A percentile compares a stretch with the other conserved stretches of the same genome.
phyloP scores from a whole-genome alignment of 2,888 invertebrate species.

The Limnephilus marmoratus region DNA sequence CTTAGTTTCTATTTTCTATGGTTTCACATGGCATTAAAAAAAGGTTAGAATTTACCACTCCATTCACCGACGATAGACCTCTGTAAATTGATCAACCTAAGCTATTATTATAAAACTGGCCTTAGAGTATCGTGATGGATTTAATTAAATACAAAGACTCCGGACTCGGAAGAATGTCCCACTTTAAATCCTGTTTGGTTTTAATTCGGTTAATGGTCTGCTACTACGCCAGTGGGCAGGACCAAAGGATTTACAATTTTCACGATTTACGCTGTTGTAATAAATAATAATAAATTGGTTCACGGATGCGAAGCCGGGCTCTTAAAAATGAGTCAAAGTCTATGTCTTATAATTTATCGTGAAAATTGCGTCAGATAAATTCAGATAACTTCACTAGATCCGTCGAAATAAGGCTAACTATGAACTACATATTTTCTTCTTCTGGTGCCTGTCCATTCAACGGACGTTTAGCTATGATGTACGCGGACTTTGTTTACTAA shows the following conservation, averaged over 20 bases:
- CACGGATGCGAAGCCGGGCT: not conserved
- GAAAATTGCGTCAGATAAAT: too few species aligned
- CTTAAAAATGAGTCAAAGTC: not conserved
- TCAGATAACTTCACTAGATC: too few species aligned
- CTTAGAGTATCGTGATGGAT: not conserved
- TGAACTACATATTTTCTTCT: too few species aligned
- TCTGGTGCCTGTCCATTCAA: too few species aligned
- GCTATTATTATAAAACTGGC: not conserved
- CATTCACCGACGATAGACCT: not conserved
- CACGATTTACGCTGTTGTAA: not conserved
- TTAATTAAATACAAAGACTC: conserved; percentile 23
- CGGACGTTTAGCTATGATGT: too few species aligned
- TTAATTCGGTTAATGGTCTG: not conserved
- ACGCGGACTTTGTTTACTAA: too few species aligned
- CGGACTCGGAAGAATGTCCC: conserved; percentile 15
- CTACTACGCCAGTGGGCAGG: not conserved
- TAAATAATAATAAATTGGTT: not conserved
- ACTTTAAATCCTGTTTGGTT: conserved; percentile 25
- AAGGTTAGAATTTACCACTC: not conserved
- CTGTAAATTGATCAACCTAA: not conserved
- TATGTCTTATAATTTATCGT: not conserved
- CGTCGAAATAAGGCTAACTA: too few species aligned
- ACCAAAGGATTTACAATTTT: not conserved
- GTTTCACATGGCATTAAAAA: not conserved
- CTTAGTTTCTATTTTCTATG: not conserved